These are phyloP conservation scores for Stichodactyla helianthus DNA, from an alignment of 64 coral and sea anemone species.

Conservation along the genomic window DNA sequence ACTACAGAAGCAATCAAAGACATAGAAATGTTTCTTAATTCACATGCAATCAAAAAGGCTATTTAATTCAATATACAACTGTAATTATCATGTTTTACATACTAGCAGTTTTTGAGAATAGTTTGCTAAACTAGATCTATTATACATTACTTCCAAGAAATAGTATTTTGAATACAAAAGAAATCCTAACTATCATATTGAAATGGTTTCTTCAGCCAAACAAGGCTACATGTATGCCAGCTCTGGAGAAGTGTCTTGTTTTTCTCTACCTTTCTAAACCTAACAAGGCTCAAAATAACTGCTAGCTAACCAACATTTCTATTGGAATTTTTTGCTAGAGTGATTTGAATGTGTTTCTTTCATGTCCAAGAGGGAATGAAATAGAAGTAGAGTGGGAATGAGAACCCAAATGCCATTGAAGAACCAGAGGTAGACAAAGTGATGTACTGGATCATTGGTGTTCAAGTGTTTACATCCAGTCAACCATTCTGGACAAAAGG, in stretches of 20 bases:
- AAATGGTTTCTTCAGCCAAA: no score
- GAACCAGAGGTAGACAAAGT: conserved; percentile 65
- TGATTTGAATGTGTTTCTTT: neutral
- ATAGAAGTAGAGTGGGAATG: conserved; percentile 46
- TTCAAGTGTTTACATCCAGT: conserved; percentile 47
- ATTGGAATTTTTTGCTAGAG: neutral
- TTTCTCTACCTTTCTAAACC: no score
- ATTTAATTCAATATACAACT: neutral
- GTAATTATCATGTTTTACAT: no score
- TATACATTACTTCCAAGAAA: no score
- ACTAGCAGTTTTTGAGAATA: no score
- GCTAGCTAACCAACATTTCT: neutral
- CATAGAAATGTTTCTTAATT: conserved; percentile 48
- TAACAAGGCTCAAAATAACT: no score
- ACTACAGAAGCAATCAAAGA: conserved; percentile 60
- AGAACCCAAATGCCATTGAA: conserved; percentile 78
- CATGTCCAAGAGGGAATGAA: conserved; percentile 57
- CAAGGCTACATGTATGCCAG: no score
- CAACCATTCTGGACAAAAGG: conserved; percentile 73
- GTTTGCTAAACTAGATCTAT: no score
- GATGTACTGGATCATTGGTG: conserved; percentile 47
- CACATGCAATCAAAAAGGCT: neutral
- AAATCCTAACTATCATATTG: no score
- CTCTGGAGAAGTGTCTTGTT: no score
- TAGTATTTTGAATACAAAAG: no score